Percentiles rank a stretch among this genome's conserved stretches.
Evolutionary conservation across 2,797 vertebrate species (phyloP).

Genomic region (Chiloscyllium punctatum): DNA sequence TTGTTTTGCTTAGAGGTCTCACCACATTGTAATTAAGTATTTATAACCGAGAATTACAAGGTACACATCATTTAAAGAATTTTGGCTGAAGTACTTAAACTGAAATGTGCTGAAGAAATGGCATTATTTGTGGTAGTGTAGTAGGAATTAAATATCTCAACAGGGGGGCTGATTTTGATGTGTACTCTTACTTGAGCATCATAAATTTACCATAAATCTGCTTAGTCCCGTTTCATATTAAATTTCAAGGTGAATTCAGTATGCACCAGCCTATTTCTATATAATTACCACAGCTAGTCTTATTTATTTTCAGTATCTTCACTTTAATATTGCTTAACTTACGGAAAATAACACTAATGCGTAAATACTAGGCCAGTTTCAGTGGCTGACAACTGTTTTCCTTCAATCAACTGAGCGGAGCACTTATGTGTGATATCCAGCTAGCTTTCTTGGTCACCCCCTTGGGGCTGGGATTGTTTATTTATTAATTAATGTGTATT

Average conservation of each 20-base stretch:
- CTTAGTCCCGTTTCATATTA: neutral
- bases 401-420: neutral
- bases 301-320: neutral
- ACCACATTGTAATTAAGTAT: neutral
- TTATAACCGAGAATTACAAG: neutral
- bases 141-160: neutral
- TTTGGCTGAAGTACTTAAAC: neutral
- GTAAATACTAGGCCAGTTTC: neutral
- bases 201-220: neutral
- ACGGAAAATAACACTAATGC: neutral
- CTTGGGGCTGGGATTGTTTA: neutral
- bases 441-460: neutral
- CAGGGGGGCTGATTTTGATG: neutral
- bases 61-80: neutral
- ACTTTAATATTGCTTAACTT: neutral
- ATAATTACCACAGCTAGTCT: neutral
- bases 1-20: neutral
- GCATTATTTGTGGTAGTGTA: neutral
- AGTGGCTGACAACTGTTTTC: neutral
- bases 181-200: neutral
- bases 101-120: neutral
- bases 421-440: neutral
- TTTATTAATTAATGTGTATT: constrained; percentile 5
- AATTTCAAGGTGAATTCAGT: too few species aligned
- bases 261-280: neutral